Conservation (phyloP, 2,888 invertebrate genomes). For the Lasius platythorax region DNA sequence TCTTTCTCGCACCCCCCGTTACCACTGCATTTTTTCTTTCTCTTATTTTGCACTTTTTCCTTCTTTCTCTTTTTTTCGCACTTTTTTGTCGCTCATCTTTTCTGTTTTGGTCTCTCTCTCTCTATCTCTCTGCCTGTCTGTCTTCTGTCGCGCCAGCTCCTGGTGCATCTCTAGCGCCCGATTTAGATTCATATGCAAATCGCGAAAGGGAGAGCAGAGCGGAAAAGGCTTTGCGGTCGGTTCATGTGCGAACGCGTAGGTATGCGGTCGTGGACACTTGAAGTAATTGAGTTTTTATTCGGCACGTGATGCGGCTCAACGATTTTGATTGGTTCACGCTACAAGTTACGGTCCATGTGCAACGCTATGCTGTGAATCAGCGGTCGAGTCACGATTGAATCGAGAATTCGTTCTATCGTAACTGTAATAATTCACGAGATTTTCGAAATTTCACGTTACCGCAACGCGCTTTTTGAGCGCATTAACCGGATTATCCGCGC, state of each 20-base stretch:
- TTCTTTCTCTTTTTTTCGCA: background rate
- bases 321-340: background rate
- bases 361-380: background rate
- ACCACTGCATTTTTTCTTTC: background rate
- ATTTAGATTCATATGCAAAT: constrained; percentile 83
- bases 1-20: constrained; percentile 23
- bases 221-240: constrained; percentile 53
- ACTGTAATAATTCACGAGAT: background rate
- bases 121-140: constrained; percentile 16
- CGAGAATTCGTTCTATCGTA: background rate
- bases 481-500: constrained; percentile 29
- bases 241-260: background rate
- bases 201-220: constrained; percentile 52
- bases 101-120: constrained; percentile 7
- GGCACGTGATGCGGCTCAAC: background rate
- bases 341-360: background rate
- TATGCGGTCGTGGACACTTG: constrained; percentile 17
- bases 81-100: constrained; percentile 21
- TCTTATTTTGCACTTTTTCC: background rate
- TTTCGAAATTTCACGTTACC: constrained; percentile 19
- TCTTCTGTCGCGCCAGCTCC: constrained; percentile 60
- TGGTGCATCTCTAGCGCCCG: constrained; percentile 71
- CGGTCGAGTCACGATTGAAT: background rate
- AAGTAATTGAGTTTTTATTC: constrained; percentile 26
- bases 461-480: constrained; percentile 18